These are phyloP conservation scores for Sebastes steindachneri DNA, from an alignment of 2,797 vertebrate species.

Conservation along the genomic window DNA sequence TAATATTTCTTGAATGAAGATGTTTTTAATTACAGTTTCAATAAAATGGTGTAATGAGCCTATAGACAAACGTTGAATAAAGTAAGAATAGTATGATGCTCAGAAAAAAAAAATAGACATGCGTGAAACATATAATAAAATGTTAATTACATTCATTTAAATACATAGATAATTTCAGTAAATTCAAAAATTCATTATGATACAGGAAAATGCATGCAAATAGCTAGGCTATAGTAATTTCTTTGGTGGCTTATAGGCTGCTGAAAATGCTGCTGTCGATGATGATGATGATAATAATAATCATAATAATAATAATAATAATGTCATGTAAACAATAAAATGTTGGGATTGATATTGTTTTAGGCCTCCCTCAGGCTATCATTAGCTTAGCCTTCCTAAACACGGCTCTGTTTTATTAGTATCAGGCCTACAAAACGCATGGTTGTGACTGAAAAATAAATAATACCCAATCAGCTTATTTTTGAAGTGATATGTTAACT, in stretches of 20 bases:
- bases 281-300: slow-evolving; percentile 57
- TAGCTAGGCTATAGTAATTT: slow-evolving; percentile 75
- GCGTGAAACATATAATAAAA: slow-evolving; percentile 78
- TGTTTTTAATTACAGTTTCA: slow-evolving; percentile 79
- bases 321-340: slow-evolving; percentile 59
- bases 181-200: slow-evolving; percentile 75
- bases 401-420: slow-evolving; percentile 27
- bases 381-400: slow-evolving; percentile 40
- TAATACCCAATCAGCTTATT: slow-evolving; percentile 72
- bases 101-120: slow-evolving; percentile 78
- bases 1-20: slow-evolving; percentile 58
- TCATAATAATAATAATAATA: slow-evolving; percentile 55
- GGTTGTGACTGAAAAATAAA: slow-evolving; percentile 73
- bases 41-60: slow-evolving; percentile 77
- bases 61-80: slow-evolving; percentile 73
- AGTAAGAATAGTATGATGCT: slow-evolving; percentile 72
- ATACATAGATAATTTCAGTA: slow-evolving; percentile 79
- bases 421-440: slow-evolving; percentile 41
- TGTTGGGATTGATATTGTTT: slow-evolving; percentile 24
- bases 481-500: slow-evolving; percentile 65
- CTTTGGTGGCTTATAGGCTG: slow-evolving; percentile 83
- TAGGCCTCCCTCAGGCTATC: slow-evolving; percentile 58
- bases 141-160: slow-evolving; percentile 87
- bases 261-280: slow-evolving; percentile 59
- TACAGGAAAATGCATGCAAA: slow-evolving; percentile 84